Conservation (phyloP, 2,113 vertebrate species). For the Numida meleagris region DNA sequence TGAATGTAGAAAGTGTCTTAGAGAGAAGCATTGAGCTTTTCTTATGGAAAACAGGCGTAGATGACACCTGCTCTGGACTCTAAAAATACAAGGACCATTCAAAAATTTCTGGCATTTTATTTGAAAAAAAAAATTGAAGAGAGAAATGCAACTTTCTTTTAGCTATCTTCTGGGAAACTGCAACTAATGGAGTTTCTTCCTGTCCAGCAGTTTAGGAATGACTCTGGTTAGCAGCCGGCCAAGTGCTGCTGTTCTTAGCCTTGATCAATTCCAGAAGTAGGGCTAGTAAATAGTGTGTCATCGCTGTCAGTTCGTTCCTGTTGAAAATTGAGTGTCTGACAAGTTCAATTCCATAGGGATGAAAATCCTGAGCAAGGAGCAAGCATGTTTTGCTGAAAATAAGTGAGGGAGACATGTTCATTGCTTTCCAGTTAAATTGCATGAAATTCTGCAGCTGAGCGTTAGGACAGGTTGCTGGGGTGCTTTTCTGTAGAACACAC, state of each 20-base stretch:
- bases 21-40: not conserved
- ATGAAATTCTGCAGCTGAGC: not conserved
- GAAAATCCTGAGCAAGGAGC: not conserved
- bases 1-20: not conserved
- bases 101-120: not conserved
- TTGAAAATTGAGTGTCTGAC: not conserved
- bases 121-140: not conserved
- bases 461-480: not conserved
- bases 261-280: not conserved
- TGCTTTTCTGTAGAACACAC: not conserved
- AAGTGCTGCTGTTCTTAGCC: not conserved
- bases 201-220: not conserved
- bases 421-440: not conserved
- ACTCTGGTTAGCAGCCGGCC: not conserved
- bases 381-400: not conserved
- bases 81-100: not conserved
- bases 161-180: not conserved
- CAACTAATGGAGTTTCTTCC: not conserved
- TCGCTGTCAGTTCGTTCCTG: not conserved
- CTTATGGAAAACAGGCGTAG: not conserved
- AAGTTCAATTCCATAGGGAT: not conserved
- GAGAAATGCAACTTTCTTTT: not conserved
- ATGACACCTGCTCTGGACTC: not conserved
- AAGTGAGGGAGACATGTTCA: not conserved
- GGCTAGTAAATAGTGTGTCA: not conserved